Evolutionary conservation across 2,888 invertebrate genomes (phyloP).

Genomic region (Eristalis tenax): DNA sequence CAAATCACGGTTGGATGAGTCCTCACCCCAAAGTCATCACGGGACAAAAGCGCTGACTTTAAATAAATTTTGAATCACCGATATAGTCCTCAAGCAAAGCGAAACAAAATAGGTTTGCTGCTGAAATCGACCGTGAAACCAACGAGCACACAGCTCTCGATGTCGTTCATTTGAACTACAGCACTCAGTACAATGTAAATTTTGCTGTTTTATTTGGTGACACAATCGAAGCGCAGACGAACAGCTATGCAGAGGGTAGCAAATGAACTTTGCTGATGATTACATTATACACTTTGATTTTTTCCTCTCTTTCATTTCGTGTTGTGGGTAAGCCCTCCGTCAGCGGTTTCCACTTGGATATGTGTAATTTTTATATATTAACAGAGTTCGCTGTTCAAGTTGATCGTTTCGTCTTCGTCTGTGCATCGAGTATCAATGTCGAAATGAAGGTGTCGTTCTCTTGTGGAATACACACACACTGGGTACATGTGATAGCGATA

Average conservation of each 20-base stretch:
- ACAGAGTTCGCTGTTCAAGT: constrained; percentile 27
- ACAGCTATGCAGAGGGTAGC: constrained; percentile 19
- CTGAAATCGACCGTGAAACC: constrained; percentile 70
- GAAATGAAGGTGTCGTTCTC: not conserved
- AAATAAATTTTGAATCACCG: constrained; percentile 28
- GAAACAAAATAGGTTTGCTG: constrained; percentile 47
- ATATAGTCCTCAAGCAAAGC: constrained; percentile 48
- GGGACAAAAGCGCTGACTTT: constrained; percentile 60
- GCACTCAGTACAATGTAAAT: constrained; percentile 34
- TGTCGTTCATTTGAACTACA: not conserved
- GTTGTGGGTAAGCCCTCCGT: constrained; percentile 13
- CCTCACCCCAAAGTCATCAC: constrained; percentile 71
- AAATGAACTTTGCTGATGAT: constrained; percentile 67
- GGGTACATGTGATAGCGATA: not conserved
- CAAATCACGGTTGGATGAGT: constrained; percentile 70
- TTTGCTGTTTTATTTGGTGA: not conserved
- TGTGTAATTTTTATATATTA: not conserved
- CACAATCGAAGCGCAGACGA: not conserved
- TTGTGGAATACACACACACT: not conserved
- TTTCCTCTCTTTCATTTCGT: not conserved
- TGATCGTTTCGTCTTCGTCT: constrained; percentile 32
- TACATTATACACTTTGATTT: constrained; percentile 53
- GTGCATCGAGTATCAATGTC: not conserved
- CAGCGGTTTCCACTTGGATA: constrained; percentile 43
- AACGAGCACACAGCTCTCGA: not conserved